Conservation (phyloP, 2,113 vertebrate species). For the Paraplagusia blochii region DNA sequence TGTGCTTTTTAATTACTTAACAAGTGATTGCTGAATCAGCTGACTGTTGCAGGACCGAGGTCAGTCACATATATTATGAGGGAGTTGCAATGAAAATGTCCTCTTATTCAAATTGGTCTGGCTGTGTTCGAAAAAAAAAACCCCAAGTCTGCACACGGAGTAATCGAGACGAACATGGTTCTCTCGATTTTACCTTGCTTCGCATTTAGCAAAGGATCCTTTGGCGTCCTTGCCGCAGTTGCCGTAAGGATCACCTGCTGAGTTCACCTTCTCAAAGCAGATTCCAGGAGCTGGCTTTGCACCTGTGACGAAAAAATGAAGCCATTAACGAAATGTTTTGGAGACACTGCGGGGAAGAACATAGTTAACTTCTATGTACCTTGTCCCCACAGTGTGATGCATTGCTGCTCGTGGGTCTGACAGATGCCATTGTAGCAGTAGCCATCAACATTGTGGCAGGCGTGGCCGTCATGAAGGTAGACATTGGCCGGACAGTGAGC, state of each 20-base stretch:
- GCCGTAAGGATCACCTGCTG: constrained; percentile 95
- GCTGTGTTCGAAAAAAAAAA: too few species aligned
- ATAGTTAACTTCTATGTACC: constrained; percentile 72
- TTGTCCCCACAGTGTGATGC: constrained; percentile 95
- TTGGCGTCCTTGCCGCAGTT: constrained; percentile 96
- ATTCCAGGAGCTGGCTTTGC: constrained; percentile 94
- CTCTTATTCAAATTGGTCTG: too few species aligned
- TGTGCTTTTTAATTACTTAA: constrained; percentile 1
- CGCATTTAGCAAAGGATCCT: constrained; percentile 90
- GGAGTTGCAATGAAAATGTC: constrained; percentile 1
- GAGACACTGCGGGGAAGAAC: background rate
- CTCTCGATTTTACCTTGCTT: constrained; percentile 77
- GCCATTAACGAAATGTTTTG: background rate
- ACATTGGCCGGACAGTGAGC: constrained; percentile 94
- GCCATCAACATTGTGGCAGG: constrained; percentile 83
- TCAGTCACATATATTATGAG: background rate
- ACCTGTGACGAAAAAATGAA: constrained; percentile 71
- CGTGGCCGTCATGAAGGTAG: constrained; percentile 93
- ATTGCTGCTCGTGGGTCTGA: constrained; percentile 98
- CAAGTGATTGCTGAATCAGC: background rate
- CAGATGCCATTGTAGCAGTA: constrained; percentile 97
- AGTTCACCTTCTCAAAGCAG: constrained; percentile 97
- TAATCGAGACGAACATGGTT: too few species aligned
- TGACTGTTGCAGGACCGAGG: background rate
- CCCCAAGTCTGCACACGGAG: too few species aligned